Evolutionary conservation across 64 coral and sea anemone species (phyloP).

Genomic region (Orbicella faveolata): DNA sequence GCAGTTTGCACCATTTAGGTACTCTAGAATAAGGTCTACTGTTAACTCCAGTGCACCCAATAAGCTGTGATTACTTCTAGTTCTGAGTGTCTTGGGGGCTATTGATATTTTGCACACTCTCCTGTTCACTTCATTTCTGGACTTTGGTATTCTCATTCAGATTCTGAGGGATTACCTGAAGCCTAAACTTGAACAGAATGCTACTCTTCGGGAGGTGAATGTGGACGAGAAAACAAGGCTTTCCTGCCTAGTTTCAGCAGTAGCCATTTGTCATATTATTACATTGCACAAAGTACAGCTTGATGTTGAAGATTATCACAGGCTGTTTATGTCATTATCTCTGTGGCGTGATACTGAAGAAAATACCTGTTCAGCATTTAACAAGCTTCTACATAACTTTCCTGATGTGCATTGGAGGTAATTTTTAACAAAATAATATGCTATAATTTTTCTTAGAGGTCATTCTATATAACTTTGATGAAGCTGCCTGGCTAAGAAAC

Average conservation of each 20-base stretch:
- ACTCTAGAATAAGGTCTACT: no score
- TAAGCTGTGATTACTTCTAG: no score
- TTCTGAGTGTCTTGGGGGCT: no score
- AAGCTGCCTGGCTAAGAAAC: no score
- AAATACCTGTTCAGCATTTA: constrained; percentile 19
- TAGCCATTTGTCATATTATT: constrained; percentile 1
- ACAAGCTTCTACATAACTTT: constrained; percentile 4
- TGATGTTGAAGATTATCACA: constrained; percentile 7
- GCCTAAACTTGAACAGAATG: background rate
- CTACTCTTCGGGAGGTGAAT: no score
- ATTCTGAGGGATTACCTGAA: background rate
- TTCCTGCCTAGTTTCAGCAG: background rate
- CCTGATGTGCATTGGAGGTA: background rate
- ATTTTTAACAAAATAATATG: background rate
- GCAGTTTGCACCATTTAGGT: no score
- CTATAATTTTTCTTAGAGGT: background rate
- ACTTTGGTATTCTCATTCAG: background rate
- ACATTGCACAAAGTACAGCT: background rate
- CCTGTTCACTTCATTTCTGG: no score
- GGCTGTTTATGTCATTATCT: constrained; percentile 14
- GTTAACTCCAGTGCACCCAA: no score
- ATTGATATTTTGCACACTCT: no score
- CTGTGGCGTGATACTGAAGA: background rate
- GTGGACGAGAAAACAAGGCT: no score
- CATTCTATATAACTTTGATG: background rate